Base-by-base conservation (phyloP, 2,113 vertebrate species). In the Synodontis membranacea region DNA sequence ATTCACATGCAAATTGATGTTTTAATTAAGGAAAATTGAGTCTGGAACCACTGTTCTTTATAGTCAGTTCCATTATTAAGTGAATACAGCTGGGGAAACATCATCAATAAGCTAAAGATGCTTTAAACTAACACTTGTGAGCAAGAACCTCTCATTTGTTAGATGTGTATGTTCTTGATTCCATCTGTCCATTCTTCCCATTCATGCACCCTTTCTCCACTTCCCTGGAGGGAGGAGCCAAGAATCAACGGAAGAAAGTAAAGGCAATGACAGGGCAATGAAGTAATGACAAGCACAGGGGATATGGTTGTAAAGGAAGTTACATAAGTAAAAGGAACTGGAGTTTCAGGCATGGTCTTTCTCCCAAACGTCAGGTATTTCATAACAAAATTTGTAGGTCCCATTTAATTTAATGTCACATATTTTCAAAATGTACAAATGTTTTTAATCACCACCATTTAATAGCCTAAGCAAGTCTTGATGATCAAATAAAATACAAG, bases 401-500 rank as follows among this genome's bases (percentile, higher is more conserved):
- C 10, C n/a, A 66, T 31, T 34, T 66, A 66, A 34, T n/a, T 64
- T 66, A 60, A 21, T 60, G 58, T 28, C 11, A 66, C 62, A 66
- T 14, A 34, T 34, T 68, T 37, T 68, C 66, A 37, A 68, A 68
- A 68, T 10, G 37, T 72, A 9, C 9, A 48, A 46, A 75, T 8
- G 42, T 42, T 72, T 74, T 42, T 23, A 25, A 23, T 70, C 9
- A 39, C 14, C 46, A 84, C 34, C 54, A 82, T 58, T 88, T 46
- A 84, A 28, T 44, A 70, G 66, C 62, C 64, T 75, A 31, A n/a
- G 68, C 25, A 85, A 74, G 44, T 76, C 48, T 82, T 76, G 21
- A 78, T 50, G 66, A 48, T 64, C 31, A 54, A 82, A 62, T 75
- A 31, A 83, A 86, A 76, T 21, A 62, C 25, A 81, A 60, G 31